Evolutionary conservation across 2,113 vertebrate genomes (phyloP), one percentile per base, ranked within the genome.

Genomic region (Ellobius talpinus): DNA sequence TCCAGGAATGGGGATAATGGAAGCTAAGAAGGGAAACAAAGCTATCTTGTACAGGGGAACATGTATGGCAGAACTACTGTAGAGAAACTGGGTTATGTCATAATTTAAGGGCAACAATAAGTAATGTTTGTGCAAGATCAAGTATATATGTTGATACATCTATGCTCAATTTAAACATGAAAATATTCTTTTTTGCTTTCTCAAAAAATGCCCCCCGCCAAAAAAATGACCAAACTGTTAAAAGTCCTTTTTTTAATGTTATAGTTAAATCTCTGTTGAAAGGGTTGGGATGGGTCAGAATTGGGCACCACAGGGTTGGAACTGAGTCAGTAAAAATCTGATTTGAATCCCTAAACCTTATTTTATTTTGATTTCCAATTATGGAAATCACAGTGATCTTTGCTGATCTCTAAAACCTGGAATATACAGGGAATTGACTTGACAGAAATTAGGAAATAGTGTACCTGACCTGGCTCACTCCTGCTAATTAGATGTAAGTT

Each of bases 381-480:
- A 95, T 87, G 70, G 55, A 91, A 94, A 29, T 63, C 10, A 36
- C 29, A 42, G 26, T 72, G 45, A 79, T 29, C 88, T 88, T 2
- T 36, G 47, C 23, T 91, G 14, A 36, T 87, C 74, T 90, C 50
- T 63, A 42, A 31, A 76, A 39, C 3, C 31, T 19, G 89, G n/a
- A 82, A 29, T 78, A 66, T 90, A 89, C 82, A 97, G 42, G 76
- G 39, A 95, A 73, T 47, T 96, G 96, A 72, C 95, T 97, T 98
- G 97, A 82, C 87, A 97, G 87, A 97, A 97, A 93, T 96, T 93
- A 97, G 90, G 96, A 98, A 97, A 95, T 29, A 0, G 0, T 96
- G 74, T 76, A 85, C 79, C 63, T 97, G 91, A 96, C 95, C 92
- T 76, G 87, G 90, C 50, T 72, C 79, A 55, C 92, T 94, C 93